phyloP scores from a whole-genome alignment of 2,113 vertebrate species.

The Gorsachius goisagi region DNA sequence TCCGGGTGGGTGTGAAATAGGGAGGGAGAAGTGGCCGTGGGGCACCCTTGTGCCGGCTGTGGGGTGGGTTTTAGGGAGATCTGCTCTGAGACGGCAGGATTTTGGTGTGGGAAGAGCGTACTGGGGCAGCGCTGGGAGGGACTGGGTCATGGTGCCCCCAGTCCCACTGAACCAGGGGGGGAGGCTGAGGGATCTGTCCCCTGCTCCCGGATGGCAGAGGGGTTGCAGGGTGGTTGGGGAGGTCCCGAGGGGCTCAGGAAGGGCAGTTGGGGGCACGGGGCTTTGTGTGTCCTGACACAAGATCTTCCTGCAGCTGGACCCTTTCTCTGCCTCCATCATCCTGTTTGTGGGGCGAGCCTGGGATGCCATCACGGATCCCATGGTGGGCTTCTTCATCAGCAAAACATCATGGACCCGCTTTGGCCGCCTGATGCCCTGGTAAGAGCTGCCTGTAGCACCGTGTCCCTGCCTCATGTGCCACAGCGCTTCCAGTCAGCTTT shows the following conservation, averaged over 20 bases:
- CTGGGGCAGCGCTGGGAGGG: not conserved
- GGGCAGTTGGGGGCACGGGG: fast-evolving
- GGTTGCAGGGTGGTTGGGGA: fast-evolving
- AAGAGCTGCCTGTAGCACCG: not conserved
- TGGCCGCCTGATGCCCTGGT: slow-evolving; percentile 95
- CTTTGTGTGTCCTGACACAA: not conserved
- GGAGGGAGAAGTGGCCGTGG: not conserved
- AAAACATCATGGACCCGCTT: slow-evolving; percentile 84
- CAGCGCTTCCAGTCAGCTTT: not conserved
- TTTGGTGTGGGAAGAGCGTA: fast-evolving
- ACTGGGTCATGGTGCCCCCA: fast-evolving
- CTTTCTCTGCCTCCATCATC: slow-evolving; percentile 90
- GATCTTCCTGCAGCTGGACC: slow-evolving; percentile 75
- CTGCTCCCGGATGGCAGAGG: fast-evolving
- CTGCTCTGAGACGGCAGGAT: fast-evolving
- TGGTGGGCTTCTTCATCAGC: slow-evolving; percentile 93
- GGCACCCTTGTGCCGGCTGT: not conserved
- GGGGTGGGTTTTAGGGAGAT: not conserved
- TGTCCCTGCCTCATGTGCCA: not conserved
- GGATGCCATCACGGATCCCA: slow-evolving; percentile 92
- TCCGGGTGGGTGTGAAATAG: not conserved
- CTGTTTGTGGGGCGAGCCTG: slow-evolving; percentile 90
- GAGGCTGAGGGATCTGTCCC: fast-evolving
- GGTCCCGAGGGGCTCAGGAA: not conserved
- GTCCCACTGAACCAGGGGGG: fast-evolving